These are phyloP conservation scores for Aselliscus stoliczkanus DNA, from an alignment of 2,797 vertebrate genomes.

Conservation along the genomic window DNA sequence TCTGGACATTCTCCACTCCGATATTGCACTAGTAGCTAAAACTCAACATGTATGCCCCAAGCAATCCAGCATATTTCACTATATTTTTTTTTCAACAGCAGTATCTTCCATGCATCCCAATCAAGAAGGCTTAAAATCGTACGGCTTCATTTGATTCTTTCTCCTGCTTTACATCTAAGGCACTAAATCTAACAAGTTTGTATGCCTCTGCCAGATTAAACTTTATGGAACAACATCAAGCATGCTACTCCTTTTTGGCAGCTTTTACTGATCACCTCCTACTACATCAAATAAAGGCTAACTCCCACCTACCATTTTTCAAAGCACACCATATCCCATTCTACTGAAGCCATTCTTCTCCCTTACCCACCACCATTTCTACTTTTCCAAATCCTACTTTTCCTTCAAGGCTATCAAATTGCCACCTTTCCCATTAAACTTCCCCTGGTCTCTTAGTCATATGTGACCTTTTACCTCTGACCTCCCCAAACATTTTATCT, in stretches of 20 bases:
- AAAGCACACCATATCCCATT: neutral
- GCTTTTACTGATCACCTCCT: neutral
- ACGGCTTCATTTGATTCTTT: neutral
- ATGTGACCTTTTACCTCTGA: neutral
- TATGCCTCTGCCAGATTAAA: neutral
- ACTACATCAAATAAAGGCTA: neutral
- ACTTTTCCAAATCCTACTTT: neutral
- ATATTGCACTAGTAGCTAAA: neutral
- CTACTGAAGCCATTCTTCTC: neutral
- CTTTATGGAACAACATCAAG: neutral
- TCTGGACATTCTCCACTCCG: neutral
- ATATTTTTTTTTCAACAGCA: neutral
- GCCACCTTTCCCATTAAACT: neutral
- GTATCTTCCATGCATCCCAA: neutral
- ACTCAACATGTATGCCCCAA: neutral
- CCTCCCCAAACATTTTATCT: neutral
- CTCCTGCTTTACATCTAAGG: neutral
- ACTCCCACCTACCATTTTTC: neutral
- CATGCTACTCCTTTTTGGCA: neutral
- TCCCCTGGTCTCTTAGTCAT: neutral
- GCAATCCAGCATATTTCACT: neutral
- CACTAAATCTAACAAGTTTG: neutral
- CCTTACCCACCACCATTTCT: neutral
- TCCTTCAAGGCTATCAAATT: neutral
- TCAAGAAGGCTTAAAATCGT: neutral